phyloP scores from a whole-genome alignment of 2,113 vertebrate genomes.

The Pithys albifrons region DNA sequence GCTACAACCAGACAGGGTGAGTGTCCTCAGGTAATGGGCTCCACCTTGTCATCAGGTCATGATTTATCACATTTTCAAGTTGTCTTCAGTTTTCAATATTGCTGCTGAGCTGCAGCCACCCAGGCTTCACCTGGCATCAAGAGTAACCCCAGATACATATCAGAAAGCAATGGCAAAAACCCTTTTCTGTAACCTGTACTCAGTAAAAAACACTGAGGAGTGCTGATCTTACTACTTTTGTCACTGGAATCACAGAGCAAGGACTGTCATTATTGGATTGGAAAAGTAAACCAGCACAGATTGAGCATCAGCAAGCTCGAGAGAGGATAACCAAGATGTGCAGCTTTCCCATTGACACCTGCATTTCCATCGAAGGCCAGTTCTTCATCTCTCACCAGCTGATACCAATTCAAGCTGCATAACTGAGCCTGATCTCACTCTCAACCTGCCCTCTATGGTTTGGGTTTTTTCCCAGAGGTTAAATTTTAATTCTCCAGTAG shows the following conservation, averaged over 20 bases:
- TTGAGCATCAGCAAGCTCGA: not conserved
- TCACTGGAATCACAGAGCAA: not conserved
- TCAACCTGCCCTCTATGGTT: not conserved
- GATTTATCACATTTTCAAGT: not conserved
- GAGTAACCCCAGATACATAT: not conserved
- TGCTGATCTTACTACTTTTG: not conserved
- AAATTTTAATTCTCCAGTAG: not conserved
- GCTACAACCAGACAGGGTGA: not conserved
- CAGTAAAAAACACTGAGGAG: not conserved
- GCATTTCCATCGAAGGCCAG: accelerated
- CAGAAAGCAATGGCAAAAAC: not conserved
- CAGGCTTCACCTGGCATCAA: not conserved
- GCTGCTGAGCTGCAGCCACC: not conserved
- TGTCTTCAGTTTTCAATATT: not conserved
- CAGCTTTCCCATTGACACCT: not conserved
- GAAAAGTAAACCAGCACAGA: not conserved
- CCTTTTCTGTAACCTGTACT: not conserved
- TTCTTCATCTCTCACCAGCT: not conserved
- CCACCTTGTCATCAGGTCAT: not conserved
- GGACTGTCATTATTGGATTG: not conserved
- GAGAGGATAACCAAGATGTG: accelerated
- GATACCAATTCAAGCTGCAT: not conserved
- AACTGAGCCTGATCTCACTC: not conserved
- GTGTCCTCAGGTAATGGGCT: not conserved
- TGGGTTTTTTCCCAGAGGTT: not conserved